Evolutionary conservation across 2,797 vertebrate genomes (phyloP).

Genomic region (Brachyrhaphis roseni): DNA sequence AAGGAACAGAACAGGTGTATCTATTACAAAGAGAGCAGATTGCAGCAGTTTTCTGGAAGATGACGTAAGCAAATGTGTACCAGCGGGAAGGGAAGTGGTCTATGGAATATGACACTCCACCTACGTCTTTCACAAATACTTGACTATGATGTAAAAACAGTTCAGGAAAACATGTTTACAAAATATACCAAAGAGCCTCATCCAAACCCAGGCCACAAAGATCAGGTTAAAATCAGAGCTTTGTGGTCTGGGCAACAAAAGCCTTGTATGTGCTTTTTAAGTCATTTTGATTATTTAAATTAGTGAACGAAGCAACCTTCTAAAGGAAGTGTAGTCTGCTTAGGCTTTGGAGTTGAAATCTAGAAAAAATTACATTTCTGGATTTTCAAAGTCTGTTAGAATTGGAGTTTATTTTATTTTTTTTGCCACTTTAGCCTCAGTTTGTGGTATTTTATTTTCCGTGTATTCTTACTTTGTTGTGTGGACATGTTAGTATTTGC

Average conservation of each 20-base stretch:
- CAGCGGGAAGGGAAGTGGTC: background rate
- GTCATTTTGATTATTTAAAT: background rate
- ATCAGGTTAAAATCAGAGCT: constrained; percentile 28
- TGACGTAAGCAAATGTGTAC: constrained; percentile 1
- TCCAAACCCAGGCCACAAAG: constrained; percentile 38
- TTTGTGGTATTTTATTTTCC: background rate
- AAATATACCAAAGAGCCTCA: constrained; percentile 13
- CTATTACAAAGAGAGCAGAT: constrained; percentile 5
- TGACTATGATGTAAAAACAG: constrained; percentile 40
- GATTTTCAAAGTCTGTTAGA: background rate
- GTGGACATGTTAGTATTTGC: background rate
- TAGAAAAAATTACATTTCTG: background rate
- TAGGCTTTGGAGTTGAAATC: background rate
- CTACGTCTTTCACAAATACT: constrained; percentile 24
- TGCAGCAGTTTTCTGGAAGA: constrained; percentile 1
- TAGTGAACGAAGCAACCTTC: background rate
- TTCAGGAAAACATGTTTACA: constrained; percentile 42
- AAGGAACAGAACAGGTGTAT: constrained; percentile 16
- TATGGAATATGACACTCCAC: constrained; percentile 21
- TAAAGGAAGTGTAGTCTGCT: background rate
- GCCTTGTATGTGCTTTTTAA: background rate
- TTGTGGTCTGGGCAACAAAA: background rate
- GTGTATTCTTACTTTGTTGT: background rate
- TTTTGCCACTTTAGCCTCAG: background rate
- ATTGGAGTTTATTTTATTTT: background rate